These are phyloP conservation scores for Drosophila tristis DNA, from an alignment of 1,140 invertebrate species.

Conservation along the genomic window DNA sequence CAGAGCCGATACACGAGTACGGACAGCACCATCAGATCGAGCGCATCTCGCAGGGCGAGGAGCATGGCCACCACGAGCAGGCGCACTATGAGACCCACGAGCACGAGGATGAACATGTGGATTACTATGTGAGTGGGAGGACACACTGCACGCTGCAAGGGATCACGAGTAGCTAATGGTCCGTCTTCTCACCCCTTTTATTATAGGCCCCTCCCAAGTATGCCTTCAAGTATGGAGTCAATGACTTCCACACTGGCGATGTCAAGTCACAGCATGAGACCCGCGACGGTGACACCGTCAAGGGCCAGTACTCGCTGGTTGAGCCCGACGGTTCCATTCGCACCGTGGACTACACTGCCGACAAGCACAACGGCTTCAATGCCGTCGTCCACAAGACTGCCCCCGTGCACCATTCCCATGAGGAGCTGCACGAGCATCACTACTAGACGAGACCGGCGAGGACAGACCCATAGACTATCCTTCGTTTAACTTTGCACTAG, in stretches of 20 bases:
- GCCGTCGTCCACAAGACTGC: constrained; percentile 88
- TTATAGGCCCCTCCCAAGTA: constrained; percentile 85
- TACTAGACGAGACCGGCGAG: constrained; percentile 24
- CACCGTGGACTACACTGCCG: constrained; percentile 85
- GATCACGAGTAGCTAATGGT: neutral
- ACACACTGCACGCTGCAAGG: constrained; percentile 8
- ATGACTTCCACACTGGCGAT: constrained; percentile 86
- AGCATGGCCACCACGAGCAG: constrained; percentile 59
- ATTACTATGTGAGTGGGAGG: constrained; percentile 82
- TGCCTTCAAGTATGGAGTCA: constrained; percentile 85
- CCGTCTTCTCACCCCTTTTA: neutral
- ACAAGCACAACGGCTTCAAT: constrained; percentile 86
- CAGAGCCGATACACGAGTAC: constrained; percentile 66
- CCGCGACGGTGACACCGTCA: constrained; percentile 85
- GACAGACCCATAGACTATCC: constrained; percentile 27
- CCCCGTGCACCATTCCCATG: constrained; percentile 84
- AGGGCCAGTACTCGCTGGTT: constrained; percentile 85
- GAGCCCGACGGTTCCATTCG: constrained; percentile 86
- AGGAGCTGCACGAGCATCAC: constrained; percentile 75
- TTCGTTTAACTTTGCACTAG: constrained; percentile 58
- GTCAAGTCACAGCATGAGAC: constrained; percentile 86
- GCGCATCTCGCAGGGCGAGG: constrained; percentile 76
- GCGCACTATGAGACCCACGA: constrained; percentile 69
- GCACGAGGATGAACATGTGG: constrained; percentile 81
- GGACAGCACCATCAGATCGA: constrained; percentile 76